These are phyloP conservation scores for Butastur rufipennis DNA, from an alignment of 2,113 vertebrate genomes.

Conservation along the genomic window DNA sequence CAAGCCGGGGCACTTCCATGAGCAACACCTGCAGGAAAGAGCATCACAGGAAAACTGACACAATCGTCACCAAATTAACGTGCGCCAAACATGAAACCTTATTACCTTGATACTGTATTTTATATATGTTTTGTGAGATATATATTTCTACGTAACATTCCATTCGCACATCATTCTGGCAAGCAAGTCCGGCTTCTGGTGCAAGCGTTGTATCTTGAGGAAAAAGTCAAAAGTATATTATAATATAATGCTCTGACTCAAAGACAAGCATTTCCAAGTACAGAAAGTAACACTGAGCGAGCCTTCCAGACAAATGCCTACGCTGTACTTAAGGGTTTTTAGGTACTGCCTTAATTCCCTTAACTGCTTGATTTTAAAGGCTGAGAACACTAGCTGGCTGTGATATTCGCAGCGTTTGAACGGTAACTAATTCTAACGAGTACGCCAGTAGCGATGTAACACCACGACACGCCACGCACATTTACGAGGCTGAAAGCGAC, in stretches of 20 bases:
- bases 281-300: background rate
- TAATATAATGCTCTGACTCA: background rate
- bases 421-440: background rate
- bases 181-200: background rate
- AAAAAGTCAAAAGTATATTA: background rate
- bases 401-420: background rate
- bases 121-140: background rate
- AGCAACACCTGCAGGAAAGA: slow-evolving; percentile 15
- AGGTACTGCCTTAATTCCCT: background rate
- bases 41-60: background rate
- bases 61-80: background rate
- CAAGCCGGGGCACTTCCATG: background rate
- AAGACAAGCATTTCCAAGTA: background rate
- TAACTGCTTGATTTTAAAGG: background rate
- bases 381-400: background rate
- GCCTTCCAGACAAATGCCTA: background rate
- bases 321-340: background rate
- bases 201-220: background rate
- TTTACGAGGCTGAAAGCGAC: background rate
- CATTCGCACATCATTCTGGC: background rate
- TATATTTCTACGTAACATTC: background rate
- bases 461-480: background rate
- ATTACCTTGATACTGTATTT: background rate
- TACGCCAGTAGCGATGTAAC: background rate
- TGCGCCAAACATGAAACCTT: background rate